Evolutionary conservation across 1,140 invertebrate genomes (phyloP).

Genomic region (Mercenaria mercenaria): DNA sequence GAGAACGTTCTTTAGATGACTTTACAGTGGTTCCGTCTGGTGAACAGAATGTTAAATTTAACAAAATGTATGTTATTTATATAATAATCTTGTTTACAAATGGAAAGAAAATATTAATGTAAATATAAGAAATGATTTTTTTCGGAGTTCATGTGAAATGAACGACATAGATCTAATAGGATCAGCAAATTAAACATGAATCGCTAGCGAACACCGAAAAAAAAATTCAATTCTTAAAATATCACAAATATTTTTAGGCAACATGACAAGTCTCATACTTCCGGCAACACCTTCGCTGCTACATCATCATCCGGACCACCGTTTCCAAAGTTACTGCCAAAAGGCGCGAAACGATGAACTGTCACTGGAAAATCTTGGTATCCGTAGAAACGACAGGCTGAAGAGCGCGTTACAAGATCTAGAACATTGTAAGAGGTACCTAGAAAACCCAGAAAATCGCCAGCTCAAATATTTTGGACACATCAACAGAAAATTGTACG

Average conservation of each 20-base stretch:
- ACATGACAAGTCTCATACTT: neutral
- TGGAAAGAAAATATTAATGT: too few species aligned
- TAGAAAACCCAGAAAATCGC: neutral
- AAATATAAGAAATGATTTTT: too few species aligned
- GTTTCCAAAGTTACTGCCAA: neutral
- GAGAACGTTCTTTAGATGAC: too few species aligned
- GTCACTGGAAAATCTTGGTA: constrained; percentile 4
- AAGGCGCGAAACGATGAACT: constrained; percentile 5
- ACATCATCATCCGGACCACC: neutral
- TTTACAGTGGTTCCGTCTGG: too few species aligned
- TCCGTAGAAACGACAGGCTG: neutral
- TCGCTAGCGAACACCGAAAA: too few species aligned
- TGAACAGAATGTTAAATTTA: too few species aligned
- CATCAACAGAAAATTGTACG: neutral
- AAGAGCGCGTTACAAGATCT: neutral
- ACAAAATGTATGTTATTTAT: too few species aligned
- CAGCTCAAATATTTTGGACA: constrained; percentile 9
- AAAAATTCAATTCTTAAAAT: too few species aligned
- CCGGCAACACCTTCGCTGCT: neutral
- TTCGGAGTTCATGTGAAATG: too few species aligned
- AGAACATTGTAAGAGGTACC: constrained; percentile 9
- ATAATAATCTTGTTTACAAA: too few species aligned
- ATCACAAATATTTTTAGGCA: neutral
- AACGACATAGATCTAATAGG: too few species aligned
- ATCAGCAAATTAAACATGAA: too few species aligned